Evolutionary conservation across 64 coral and sea anemone species (phyloP), one percentile per base, ranked within the genome.

Genomic region (Stichodactyla helianthus): DNA sequence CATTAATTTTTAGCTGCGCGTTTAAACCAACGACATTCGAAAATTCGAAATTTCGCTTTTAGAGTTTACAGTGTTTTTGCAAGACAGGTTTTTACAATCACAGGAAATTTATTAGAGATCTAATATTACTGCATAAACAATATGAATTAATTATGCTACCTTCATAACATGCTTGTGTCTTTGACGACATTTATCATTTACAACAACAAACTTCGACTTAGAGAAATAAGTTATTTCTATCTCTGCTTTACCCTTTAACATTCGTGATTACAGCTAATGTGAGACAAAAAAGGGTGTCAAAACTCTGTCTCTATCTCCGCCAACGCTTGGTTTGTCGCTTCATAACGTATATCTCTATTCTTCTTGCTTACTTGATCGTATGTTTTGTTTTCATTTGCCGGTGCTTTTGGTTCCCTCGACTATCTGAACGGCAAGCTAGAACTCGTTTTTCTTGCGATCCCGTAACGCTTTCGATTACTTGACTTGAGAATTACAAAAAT

Each of bases 381-480:
- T 81, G 78, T 81, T 81, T 81, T 81, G 78, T 81, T 81, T 81
- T 81, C 78, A 16, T 81, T 81, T 81, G 18, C 78, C 78, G 78
- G 78, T 81, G 78, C 78, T 81, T 54, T 81, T 54, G 12, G 78
- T 54, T 19, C 51, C 6, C 50, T 54, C 78, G 78, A 17, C 78
- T 7, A 52, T 52, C 52, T 81, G 50, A 53, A 81, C 14, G n/a
- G 8, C 52, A 52, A 81, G 54, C 78, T n/a, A 44, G 35, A 50
- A 52, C 78, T 51, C 78, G 12, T 6, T 31, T 74, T 31, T 35
- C 68, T 74, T 74, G 68, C 68, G 68, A 74, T 74, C 68, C 25
- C 23, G 68, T 74, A 81, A 81, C 26, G 50, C 17, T 52, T 52
- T 54, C 51, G 25, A 26, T 81, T 81, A 16, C 26, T 54, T 51